These are phyloP conservation scores for Drosophila burlai DNA, from an alignment of 1,140 invertebrate species.

Conservation along the genomic window DNA sequence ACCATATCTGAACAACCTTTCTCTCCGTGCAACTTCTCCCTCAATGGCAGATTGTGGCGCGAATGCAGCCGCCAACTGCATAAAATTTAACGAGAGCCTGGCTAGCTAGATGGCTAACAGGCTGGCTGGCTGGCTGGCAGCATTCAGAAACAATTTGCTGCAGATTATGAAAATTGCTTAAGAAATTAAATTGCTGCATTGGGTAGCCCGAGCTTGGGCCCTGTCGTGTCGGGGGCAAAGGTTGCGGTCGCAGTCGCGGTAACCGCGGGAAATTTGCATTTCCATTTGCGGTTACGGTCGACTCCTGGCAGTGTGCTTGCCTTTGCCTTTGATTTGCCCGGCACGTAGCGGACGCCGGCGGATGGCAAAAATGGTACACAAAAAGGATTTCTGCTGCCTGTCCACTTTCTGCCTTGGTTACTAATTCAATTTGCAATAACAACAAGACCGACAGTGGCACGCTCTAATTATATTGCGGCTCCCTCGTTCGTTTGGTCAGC, in stretches of 20 bases:
- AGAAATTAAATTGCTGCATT: conserved; percentile 84
- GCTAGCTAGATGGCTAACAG: conserved; percentile 27
- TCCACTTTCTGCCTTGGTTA: conserved; percentile 68
- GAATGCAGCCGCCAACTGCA: conserved; percentile 72
- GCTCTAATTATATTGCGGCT: conserved; percentile 75
- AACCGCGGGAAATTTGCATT: conserved; percentile 77
- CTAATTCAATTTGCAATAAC: conserved; percentile 83
- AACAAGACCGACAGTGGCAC: conserved; percentile 52
- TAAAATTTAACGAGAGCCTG: conserved; percentile 73
- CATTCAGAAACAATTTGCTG: conserved; percentile 84
- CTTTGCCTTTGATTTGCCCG: conserved; percentile 69
- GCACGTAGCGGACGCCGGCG: conserved; percentile 38
- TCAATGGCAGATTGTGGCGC: conserved; percentile 54
- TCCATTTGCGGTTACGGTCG: conserved; percentile 72
- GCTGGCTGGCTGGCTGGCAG: conserved; percentile 44
- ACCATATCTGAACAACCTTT: neutral
- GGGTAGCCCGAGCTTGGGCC: conserved; percentile 25
- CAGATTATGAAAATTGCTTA: conserved; percentile 85
- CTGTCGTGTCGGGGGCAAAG: conserved; percentile 36
- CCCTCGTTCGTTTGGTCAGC: conserved; percentile 59
- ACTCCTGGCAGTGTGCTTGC: conserved; percentile 32
- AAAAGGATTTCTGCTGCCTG: conserved; percentile 75
- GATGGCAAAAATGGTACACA: conserved; percentile 30
- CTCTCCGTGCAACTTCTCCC: conserved; percentile 19
- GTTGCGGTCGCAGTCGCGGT: conserved; percentile 67